A percentile compares a stretch with the other conserved stretches of the same genome.
Conservation (phyloP, 2,797 vertebrate genomes). For the Salarias fasciatus region DNA sequence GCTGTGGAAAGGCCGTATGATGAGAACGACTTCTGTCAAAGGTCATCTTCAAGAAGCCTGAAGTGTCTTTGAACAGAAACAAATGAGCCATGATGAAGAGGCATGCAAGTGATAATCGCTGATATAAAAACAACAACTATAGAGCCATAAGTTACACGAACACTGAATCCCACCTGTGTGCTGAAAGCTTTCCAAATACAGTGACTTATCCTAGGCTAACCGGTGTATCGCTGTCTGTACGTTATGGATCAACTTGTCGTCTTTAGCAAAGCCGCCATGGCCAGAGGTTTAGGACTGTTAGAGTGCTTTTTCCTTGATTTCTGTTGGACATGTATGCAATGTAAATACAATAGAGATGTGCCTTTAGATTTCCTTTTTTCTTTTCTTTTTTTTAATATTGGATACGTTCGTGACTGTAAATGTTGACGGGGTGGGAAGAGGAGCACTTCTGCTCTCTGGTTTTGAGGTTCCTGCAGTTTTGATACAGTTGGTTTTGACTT, state of each 20-base stretch:
- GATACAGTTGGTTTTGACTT: constrained; percentile 76
- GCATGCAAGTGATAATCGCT: constrained; percentile 16
- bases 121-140: constrained; percentile 3
- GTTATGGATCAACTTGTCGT: constrained; percentile 39
- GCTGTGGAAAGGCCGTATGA: constrained; percentile 14
- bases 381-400: constrained; percentile 29
- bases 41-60: neutral
- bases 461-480: constrained; percentile 69
- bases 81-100: constrained; percentile 36
- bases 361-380: constrained; percentile 66
- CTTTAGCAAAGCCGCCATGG: constrained; percentile 34
- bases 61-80: constrained; percentile 12
- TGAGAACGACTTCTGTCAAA: neutral
- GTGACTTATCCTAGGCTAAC: constrained; percentile 39
- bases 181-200: constrained; percentile 54
- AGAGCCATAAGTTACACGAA: constrained; percentile 45
- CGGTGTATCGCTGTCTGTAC: constrained; percentile 39
- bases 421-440: constrained; percentile 20
- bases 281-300: constrained; percentile 37
- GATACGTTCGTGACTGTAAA: constrained; percentile 48
- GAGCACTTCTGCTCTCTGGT: constrained; percentile 38
- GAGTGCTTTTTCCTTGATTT: constrained; percentile 46
- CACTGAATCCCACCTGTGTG: constrained; percentile 38
- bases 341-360: constrained; percentile 79
- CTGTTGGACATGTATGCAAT: constrained; percentile 67